Base-by-base conservation (phyloP, 2,888 invertebrate species). In the Augiades crinisus region DNA sequence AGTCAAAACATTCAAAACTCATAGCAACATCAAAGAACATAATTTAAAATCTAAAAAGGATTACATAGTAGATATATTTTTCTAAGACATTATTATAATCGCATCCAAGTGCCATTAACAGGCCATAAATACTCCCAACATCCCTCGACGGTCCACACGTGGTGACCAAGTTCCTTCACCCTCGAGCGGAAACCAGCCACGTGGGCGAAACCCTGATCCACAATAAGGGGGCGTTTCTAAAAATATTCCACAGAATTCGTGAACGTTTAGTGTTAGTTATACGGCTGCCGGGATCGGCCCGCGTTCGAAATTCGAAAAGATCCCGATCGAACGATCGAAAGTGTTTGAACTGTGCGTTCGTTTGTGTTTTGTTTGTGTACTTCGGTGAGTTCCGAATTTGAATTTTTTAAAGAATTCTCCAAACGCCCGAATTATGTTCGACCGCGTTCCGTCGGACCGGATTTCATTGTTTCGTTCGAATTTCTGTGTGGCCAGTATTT, bases 141-240 rank as follows among this genome's bases (percentile, higher is more conserved):
- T 40, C 34, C 45, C 33, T 21, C 34, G 22, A 19, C 17, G n/a
- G n/a, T n/a, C 43, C 36, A 50, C 50, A 51, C 50, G 50, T 45
- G 45, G 49, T 36, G 33, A n/a, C n/a, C 5, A 45, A 70, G 74
- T 74, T 67, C 67, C 62, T 67, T 70, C 72, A 78, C 75, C 81
- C 72, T 67, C 63, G 30, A 61, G 55, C 63, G 83, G 83, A 84
- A 78, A 75, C 65, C 62, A 56, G 67, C 72, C 81, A 81, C 77
- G 81, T 79, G 80, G 69, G 65, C 61, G 7, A 5, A 59, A 63
- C 67, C 63, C 59, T 59, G 70, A 61, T 63, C 70, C 67, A 69
- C 70, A 62, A 73, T 71, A 76, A 83, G 86, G 86, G 88, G 88
- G 88, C 88, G 88, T 83, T 75, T 85, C 87, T 87, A 88, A 85